Evolutionary conservation across 2,113 vertebrate species (phyloP).

Genomic region (Crocuta crocuta): DNA sequence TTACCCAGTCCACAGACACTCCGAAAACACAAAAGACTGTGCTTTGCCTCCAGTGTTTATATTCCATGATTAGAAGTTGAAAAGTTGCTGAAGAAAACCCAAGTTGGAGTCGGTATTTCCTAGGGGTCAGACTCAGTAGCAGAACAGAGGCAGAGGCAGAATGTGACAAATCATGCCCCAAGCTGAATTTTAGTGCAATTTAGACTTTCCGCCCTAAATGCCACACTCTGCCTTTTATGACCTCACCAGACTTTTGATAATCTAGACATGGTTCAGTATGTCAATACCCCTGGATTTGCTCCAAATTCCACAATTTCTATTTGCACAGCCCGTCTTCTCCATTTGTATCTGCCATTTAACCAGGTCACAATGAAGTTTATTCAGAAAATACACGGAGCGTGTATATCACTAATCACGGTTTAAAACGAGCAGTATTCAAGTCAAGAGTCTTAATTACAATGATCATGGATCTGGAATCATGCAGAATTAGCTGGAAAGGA

Average conservation of each 20-base stretch:
- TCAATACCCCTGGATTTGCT: too few relatives aligned
- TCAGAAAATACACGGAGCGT: rapidly evolving
- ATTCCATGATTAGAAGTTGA: rapidly evolving
- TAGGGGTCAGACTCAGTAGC: rapidly evolving
- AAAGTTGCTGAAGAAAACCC: background rate
- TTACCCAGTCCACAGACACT: rapidly evolving
- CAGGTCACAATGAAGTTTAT: rapidly evolving
- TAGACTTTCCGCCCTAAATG: rapidly evolving
- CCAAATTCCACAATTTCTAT: background rate
- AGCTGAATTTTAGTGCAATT: background rate
- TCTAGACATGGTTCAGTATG: rapidly evolving
- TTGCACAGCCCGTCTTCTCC: rapidly evolving
- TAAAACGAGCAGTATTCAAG: background rate
- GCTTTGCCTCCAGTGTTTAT: background rate
- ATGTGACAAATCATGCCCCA: rapidly evolving
- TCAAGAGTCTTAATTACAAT: background rate
- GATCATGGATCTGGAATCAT: background rate
- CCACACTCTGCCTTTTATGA: background rate
- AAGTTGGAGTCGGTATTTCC: rapidly evolving
- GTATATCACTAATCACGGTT: background rate
- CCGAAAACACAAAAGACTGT: rapidly evolving
- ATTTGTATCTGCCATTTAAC: rapidly evolving
- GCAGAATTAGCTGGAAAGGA: background rate
- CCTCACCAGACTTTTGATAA: rapidly evolving
- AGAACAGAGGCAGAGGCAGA: background rate